A percentile compares a stretch with the other conserved stretches of the same genome.
These are phyloP conservation scores for Mohoua ochrocephala DNA, from an alignment of 2,113 vertebrate genomes.

Conservation along the genomic window DNA sequence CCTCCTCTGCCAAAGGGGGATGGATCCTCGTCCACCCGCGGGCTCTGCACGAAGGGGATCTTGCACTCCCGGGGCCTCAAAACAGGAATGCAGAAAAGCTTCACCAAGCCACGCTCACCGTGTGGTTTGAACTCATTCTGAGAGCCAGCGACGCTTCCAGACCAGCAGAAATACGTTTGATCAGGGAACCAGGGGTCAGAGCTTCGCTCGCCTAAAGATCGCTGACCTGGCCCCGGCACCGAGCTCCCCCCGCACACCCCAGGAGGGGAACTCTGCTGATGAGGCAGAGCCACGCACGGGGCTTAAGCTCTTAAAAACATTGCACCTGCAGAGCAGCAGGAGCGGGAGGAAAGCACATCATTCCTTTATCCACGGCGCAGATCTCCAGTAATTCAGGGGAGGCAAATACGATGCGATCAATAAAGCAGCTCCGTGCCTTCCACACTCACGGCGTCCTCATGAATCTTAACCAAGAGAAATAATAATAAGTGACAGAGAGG, in stretches of 20 bases:
- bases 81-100: accelerated
- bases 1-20: neutral
- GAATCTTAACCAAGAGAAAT: constrained; percentile 75
- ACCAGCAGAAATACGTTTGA: accelerated
- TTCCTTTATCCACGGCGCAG: neutral
- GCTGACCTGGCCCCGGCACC: neutral
- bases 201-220: neutral
- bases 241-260: neutral
- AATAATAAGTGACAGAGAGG: constrained; percentile 73
- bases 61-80: accelerated
- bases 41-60: neutral
- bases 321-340: neutral
- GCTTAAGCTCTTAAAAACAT: constrained; percentile 27
- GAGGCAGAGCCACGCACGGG: neutral
- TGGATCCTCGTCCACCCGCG: accelerated
- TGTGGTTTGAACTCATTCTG: accelerated
- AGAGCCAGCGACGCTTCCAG: accelerated
- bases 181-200: neutral
- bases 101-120: accelerated
- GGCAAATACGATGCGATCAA: constrained; percentile 47
- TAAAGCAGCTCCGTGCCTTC: constrained; percentile 55
- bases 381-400: constrained; percentile 45
- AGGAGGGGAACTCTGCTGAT: neutral
- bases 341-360: constrained; percentile 33
- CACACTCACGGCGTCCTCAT: constrained; percentile 48